phyloP scores from a whole-genome alignment of 2,888 invertebrate species.

The Conomelus anceps region DNA sequence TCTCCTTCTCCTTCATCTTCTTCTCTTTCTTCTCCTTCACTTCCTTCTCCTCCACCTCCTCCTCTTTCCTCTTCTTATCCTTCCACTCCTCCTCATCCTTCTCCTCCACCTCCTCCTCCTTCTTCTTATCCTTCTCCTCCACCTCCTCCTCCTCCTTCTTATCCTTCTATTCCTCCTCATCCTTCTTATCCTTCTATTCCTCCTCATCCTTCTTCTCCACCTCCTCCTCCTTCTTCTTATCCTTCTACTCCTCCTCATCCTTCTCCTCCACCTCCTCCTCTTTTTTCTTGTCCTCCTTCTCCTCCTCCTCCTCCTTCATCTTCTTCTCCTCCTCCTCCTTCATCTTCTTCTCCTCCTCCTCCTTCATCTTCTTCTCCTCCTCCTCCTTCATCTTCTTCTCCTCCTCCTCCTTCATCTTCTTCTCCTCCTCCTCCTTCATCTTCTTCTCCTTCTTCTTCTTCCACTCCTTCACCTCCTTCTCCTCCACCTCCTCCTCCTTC shows the following conservation, averaged over 20 bases:
- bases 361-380: neutral
- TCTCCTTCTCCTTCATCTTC: neutral
- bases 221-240: neutral
- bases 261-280: neutral
- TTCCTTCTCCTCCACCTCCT: neutral
- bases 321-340: no score
- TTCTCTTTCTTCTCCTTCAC: neutral
- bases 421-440: neutral
- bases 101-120: neutral
- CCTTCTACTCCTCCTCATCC: neutral
- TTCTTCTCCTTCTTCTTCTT: neutral
- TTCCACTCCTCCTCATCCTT: neutral
- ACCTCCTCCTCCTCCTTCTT: neutral
- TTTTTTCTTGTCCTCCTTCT: neutral
- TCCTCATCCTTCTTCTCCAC: neutral
- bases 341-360: no score
- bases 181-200: neutral
- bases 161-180: neutral
- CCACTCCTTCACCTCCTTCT: neutral
- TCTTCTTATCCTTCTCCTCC: neutral
- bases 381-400: no score
- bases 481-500: no score
- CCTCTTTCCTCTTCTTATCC: neutral
- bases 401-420: neutral
- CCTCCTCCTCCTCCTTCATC: no score